Percentiles rank a stretch among this genome's conserved stretches.
Conservation (phyloP, 2,797 vertebrate species). For the Pitangus sulphuratus region DNA sequence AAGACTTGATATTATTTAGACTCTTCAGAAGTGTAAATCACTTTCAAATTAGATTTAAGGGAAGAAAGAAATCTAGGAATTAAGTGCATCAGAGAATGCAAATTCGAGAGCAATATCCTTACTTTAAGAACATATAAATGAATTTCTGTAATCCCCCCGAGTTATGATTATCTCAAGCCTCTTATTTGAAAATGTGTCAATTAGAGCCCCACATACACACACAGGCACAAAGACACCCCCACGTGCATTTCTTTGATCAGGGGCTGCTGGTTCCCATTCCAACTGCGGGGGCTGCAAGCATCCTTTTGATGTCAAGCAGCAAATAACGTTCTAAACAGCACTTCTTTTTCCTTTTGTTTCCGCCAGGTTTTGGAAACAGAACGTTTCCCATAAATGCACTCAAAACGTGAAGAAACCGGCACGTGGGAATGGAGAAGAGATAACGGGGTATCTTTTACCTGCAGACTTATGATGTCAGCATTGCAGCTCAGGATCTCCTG, state of each 20-base stretch:
- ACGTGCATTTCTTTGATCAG: conserved; percentile 32
- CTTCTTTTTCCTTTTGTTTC: not conserved
- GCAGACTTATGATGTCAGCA: conserved; percentile 96
- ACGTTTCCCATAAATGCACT: not conserved
- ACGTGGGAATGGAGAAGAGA: not conserved
- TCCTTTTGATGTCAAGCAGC: conserved; percentile 55
- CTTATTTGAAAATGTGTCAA: conserved; percentile 51
- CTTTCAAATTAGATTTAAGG: conserved; percentile 42
- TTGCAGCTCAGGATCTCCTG: conserved; percentile 95
- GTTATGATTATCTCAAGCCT: conserved; percentile 50
- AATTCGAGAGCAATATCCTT: not conserved
- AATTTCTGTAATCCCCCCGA: conserved; percentile 48
- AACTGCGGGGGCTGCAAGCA: conserved; percentile 4
- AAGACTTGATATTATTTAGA: not conserved
- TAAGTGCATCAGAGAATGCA: conserved; percentile 33
- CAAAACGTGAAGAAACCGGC: not conserved
- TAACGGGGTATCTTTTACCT: conserved; percentile 78
- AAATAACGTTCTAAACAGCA: not conserved
- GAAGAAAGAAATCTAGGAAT: not conserved
- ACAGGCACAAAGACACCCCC: conserved; percentile 41
- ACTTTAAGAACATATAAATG: conserved; percentile 42
- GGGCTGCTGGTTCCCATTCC: conserved; percentile 28
- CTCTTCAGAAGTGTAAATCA: conserved; percentile 47
- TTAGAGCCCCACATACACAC: not conserved
- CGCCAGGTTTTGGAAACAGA: conserved; percentile 21